A percentile compares a stretch with the other conserved stretches of the same genome.
Conservation (phyloP, 2,888 invertebrate species). For the Polyommatus icarus region DNA sequence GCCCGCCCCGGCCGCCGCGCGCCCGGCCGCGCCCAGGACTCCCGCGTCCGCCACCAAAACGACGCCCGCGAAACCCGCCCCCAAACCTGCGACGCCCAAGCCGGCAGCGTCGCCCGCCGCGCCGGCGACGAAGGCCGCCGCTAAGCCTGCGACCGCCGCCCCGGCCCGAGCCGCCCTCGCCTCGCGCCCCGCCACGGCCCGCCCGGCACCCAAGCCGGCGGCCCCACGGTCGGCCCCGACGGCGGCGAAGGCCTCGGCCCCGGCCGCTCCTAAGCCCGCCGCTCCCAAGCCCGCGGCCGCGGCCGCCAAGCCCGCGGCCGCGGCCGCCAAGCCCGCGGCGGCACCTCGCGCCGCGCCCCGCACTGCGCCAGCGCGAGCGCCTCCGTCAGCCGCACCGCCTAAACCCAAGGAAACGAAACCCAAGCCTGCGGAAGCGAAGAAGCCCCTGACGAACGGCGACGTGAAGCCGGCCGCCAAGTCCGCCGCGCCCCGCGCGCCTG, state of each 20-base stretch:
- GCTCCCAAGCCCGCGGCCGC: constrained; percentile 54
- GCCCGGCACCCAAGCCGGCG: constrained; percentile 47
- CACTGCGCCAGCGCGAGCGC: constrained; percentile 47
- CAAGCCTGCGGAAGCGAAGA: constrained; percentile 59
- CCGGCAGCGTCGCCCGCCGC: constrained; percentile 43
- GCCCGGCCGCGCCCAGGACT: constrained; percentile 43
- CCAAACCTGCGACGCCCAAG: constrained; percentile 42
- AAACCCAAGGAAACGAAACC: constrained; percentile 48
- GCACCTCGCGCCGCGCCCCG: constrained; percentile 40
- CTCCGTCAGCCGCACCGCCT: constrained; percentile 41
- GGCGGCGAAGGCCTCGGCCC: constrained; percentile 46
- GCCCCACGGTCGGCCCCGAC: constrained; percentile 42
- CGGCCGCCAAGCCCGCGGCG: constrained; percentile 31
- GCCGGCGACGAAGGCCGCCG: constrained; percentile 51
- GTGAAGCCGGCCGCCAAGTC: constrained; percentile 46
- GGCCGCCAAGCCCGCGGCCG: constrained; percentile 30
- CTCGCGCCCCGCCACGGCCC: constrained; percentile 38
- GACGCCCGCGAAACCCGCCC: constrained; percentile 60
- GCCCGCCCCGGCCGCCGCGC: constrained; percentile 42
- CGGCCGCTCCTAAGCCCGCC: constrained; percentile 69
- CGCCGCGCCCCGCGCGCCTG: constrained; percentile 47
- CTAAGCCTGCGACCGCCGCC: constrained; percentile 44
- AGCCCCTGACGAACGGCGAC: constrained; percentile 79
- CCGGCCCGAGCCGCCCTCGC: constrained; percentile 33
- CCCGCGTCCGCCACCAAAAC: constrained; percentile 40